Conservation (phyloP, 2,797 vertebrate species). For the Thamnophis elegans region DNA sequence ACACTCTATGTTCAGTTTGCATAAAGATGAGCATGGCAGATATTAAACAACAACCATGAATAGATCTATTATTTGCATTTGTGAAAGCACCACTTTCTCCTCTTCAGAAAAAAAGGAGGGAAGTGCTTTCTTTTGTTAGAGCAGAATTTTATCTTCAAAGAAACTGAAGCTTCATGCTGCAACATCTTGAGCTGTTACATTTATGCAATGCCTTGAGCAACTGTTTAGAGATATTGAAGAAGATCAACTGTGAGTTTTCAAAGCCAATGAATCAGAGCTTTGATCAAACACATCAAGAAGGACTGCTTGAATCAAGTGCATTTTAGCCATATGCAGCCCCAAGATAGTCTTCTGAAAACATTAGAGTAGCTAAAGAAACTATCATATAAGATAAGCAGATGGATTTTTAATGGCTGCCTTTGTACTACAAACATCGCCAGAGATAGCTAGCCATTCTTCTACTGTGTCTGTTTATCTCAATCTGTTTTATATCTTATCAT, state of each 20-base stretch:
- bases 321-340: not conserved
- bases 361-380: not conserved
- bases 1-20: constrained; percentile 31
- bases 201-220: not conserved
- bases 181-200: not conserved
- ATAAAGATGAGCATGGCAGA: constrained; percentile 37
- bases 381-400: not conserved
- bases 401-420: not conserved
- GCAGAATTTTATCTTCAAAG: not conserved
- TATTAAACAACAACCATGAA: constrained; percentile 25
- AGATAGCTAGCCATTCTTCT: not conserved
- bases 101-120: not conserved
- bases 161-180: not conserved
- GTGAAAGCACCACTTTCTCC: not conserved
- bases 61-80: not conserved
- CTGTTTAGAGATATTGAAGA: not conserved
- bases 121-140: not conserved
- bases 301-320: not conserved
- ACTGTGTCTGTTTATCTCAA: not conserved
- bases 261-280: not conserved
- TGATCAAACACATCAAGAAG: not conserved
- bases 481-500: not conserved
- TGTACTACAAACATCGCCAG: not conserved
- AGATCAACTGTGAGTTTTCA: not conserved
- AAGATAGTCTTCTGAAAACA: not conserved